These are phyloP conservation scores for Metaphire vulgaris DNA, from an alignment of 1,140 invertebrate genomes.

Conservation along the genomic window DNA sequence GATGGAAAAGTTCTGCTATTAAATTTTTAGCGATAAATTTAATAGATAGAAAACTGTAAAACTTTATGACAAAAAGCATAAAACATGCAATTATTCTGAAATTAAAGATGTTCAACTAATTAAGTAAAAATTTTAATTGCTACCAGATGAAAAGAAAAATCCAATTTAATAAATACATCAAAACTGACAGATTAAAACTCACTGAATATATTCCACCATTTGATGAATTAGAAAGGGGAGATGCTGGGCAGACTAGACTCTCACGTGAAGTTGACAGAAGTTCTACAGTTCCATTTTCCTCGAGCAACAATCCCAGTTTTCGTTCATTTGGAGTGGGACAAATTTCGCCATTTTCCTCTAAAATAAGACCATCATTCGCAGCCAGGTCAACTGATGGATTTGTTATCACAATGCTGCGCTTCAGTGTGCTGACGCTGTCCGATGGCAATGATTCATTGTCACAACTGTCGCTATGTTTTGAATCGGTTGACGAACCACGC, in stretches of 20 bases:
- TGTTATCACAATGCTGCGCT: slow-evolving; percentile 47
- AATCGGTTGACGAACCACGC: slow-evolving; percentile 38
- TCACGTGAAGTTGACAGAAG: slow-evolving; percentile 41
- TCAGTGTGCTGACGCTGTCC: slow-evolving; percentile 38
- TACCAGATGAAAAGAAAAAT: no score
- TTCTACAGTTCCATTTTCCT: background rate
- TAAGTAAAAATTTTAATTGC: no score
- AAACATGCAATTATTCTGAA: no score
- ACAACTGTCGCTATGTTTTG: slow-evolving; percentile 25
- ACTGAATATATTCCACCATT: slow-evolving; percentile 81
- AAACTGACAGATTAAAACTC: no score
- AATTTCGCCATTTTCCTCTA: slow-evolving; percentile 30
- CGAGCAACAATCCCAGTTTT: background rate
- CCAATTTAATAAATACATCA: no score
- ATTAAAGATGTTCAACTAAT: no score
- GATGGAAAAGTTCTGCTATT: no score
- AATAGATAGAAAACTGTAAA: no score
- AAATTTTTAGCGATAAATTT: no score
- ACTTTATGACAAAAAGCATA: no score
- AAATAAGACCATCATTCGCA: slow-evolving; percentile 33
- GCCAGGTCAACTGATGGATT: slow-evolving; percentile 56
- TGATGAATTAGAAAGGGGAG: slow-evolving; percentile 42
- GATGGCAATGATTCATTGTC: slow-evolving; percentile 3
- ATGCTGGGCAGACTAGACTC: slow-evolving; percentile 50
- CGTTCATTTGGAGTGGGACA: background rate